Base-by-base conservation (phyloP, 2,888 invertebrate genomes). In the Drosophila pegasa region DNA sequence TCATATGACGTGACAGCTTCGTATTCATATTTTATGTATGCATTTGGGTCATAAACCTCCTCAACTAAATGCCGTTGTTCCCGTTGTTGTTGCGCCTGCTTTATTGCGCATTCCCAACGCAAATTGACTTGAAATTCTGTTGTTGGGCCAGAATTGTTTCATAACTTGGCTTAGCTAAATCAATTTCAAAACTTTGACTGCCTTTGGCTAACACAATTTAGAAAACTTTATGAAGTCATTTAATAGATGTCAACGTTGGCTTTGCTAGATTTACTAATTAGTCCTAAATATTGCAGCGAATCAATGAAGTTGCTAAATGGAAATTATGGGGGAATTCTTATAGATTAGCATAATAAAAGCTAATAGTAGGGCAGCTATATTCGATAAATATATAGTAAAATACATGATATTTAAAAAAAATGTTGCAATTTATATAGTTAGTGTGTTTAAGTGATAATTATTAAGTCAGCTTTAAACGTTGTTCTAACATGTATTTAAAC, bases 1-100 rank as follows among this genome's bases (percentile, higher is more conserved):
- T 88, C 90, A 87, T 88, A 89, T 91, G 89, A 89, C 91, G 89
- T 90, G 91, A 90, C 88, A 88, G 91, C 81, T 75, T 75, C 78
- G 78, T 43, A 59, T 38, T 60, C 84, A 88, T 87, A 81, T 85
- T 47, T 88, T 88, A 87, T 89, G 87, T 71, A 86, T 88, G 86
- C 88, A 90, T 89, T 90, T 80, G 71, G 89, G 90, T 90, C 90
- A 87, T 88, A 90, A 88, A 85, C 38, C 38, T 55, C 40, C 47
- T 45, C 43, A 25, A 37, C 41, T 16, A 38, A 50, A 35, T 38
- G 37, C 4, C 7, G 38, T 51, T 56, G 50, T 45, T 54, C 12
- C 45, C 27, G 45, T 9, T 55, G 37, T 38, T 51, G 38, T 55
- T 56, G 33, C 51, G 52, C 40, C 50, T 3, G 50, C n/a, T 57